These are phyloP conservation scores for Polymixis flavicincta DNA, from an alignment of 2,888 invertebrate genomes.

Conservation along the genomic window DNA sequence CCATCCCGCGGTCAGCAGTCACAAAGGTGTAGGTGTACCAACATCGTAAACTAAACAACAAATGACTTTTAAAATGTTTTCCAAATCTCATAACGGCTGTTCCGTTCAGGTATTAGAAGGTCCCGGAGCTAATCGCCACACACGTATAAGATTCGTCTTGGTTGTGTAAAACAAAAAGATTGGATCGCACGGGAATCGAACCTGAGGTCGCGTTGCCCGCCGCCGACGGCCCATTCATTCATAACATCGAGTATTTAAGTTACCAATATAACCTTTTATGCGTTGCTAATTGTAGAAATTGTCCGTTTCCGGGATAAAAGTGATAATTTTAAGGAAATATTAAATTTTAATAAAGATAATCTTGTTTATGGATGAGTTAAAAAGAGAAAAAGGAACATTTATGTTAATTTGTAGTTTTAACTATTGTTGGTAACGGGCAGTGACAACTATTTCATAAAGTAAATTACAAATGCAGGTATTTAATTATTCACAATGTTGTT, in stretches of 20 bases:
- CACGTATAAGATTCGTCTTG: conserved; percentile 73
- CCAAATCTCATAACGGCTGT: conserved; percentile 53
- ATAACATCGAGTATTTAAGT: conserved; percentile 50
- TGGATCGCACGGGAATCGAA: conserved; percentile 55
- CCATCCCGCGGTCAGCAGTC: conserved; percentile 1
- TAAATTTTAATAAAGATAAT: conserved; percentile 2
- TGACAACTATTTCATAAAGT: conserved; percentile 19
- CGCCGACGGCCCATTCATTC: conserved; percentile 61
- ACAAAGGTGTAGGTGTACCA: conserved; percentile 40
- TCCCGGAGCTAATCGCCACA: conserved; percentile 70
- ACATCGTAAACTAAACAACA: conserved; percentile 52
- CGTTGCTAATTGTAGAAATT: conserved; percentile 40
- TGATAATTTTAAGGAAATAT: conserved; percentile 16
- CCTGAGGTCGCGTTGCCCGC: conserved; percentile 37
- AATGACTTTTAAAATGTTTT: conserved; percentile 58
- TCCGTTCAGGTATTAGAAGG: conserved; percentile 63
- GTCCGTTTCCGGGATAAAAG: conserved; percentile 40
- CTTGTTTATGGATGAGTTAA: conserved; percentile 19
- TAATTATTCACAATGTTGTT: conserved; percentile 8
- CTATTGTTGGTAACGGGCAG: not conserved
- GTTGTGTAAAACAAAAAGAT: conserved; percentile 69
- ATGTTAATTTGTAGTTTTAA: conserved; percentile 16
- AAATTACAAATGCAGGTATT: conserved; percentile 20
- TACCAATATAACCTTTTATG: conserved; percentile 45
- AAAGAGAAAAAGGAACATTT: conserved; percentile 12